Percentiles rank a stretch among this genome's conserved stretches.
Conservation (phyloP, 2,888 invertebrate genomes). For the Drosophila picticornis region DNA sequence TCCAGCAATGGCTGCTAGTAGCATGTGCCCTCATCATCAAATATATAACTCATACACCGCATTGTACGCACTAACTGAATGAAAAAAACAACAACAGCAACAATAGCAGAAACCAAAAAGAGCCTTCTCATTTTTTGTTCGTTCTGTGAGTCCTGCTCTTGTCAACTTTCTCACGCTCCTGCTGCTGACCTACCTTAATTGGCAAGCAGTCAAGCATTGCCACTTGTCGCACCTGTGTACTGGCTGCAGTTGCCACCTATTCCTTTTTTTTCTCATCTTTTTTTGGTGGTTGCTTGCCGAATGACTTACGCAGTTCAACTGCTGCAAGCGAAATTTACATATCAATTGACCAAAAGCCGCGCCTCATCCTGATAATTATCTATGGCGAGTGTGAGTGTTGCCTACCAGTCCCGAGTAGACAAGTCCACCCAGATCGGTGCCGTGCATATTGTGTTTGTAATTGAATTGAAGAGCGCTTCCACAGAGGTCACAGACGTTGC, state of each 20-base stretch:
- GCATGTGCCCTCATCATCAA: conserved; percentile 4
- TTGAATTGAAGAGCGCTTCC: conserved; percentile 68
- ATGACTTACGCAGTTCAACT: conserved; percentile 69
- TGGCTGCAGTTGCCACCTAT: conserved; percentile 24
- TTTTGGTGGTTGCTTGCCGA: conserved; percentile 43
- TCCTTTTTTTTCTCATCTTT: background rate
- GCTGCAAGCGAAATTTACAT: conserved; percentile 65
- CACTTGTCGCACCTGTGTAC: conserved; percentile 65
- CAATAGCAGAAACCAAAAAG: background rate
- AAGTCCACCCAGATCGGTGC: conserved; percentile 11
- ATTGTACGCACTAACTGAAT: conserved; percentile 13
- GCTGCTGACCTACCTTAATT: conserved; percentile 62
- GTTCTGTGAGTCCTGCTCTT: conserved; percentile 16
- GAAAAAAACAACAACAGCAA: background rate
- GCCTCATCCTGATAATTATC: conserved; percentile 69
- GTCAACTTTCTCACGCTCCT: conserved; percentile 63
- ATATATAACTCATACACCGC: conserved; percentile 55
- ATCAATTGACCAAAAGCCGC: conserved; percentile 65
- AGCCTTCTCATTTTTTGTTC: background rate
- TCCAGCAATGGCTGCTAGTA: conserved; percentile 41
- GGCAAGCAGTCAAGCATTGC: conserved; percentile 59
- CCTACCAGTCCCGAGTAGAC: conserved; percentile 16
- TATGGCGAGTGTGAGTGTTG: conserved; percentile 13
- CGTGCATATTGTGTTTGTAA: conserved; percentile 41
- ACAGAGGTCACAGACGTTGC: conserved; percentile 72